A percentile compares a stretch with the other conserved stretches of the same genome.
Conservation (phyloP, 1,140 invertebrate genomes). For the Streblospio benedicti region DNA sequence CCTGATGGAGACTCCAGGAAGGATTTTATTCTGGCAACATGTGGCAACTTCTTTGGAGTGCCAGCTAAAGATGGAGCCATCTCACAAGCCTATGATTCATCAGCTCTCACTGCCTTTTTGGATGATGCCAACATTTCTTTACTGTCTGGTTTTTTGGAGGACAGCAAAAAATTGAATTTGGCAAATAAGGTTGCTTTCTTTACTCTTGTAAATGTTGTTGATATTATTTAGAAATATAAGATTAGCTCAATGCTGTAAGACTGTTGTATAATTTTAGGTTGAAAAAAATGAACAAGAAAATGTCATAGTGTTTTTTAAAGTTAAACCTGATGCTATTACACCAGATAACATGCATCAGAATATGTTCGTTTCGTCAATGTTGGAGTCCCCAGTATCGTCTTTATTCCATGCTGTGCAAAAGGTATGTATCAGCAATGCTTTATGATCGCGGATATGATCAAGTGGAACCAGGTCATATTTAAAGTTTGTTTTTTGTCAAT, state of each 20-base stretch:
- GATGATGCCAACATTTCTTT: conserved; percentile 36
- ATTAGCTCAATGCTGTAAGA: neutral
- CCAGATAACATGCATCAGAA: conserved; percentile 51
- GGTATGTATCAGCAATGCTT: no score
- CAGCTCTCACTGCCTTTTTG: conserved; percentile 36
- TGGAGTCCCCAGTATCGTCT: conserved; percentile 52
- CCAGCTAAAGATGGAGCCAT: conserved; percentile 30
- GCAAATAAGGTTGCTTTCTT: neutral
- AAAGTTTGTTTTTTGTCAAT: no score
- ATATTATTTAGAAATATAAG: neutral
- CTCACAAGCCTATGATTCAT: conserved; percentile 25
- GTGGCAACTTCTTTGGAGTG: conserved; percentile 41
- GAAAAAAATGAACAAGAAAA: conserved; percentile 40
- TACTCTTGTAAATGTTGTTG: neutral
- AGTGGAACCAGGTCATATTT: no score
- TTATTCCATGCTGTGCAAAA: conserved; percentile 54
- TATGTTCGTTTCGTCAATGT: conserved; percentile 52
- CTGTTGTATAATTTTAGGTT: conserved; percentile 31
- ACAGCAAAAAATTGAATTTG: conserved; percentile 9
- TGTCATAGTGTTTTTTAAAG: conserved; percentile 54
- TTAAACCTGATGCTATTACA: conserved; percentile 51
- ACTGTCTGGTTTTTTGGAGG: conserved; percentile 19
- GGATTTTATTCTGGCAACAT: conserved; percentile 44
- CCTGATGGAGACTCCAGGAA: conserved; percentile 43
- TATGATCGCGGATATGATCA: no score